These are phyloP conservation scores for Priocnemis perturbator DNA, from an alignment of 2,888 invertebrate genomes.

Conservation along the genomic window DNA sequence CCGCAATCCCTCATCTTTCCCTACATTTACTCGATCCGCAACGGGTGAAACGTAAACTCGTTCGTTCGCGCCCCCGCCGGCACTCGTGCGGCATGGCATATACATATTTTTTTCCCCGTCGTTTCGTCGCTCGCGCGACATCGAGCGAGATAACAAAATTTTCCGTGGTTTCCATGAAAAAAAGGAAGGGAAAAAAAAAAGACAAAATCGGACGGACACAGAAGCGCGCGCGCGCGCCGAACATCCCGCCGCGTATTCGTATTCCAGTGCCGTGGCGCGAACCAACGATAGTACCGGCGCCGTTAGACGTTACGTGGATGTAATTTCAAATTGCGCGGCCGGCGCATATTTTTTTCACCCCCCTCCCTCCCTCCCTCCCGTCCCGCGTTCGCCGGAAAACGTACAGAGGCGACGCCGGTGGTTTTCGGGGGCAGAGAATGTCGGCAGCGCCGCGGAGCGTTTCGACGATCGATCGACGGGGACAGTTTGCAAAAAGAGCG, in stretches of 20 bases:
- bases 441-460: too few species aligned
- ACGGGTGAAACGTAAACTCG: slow-evolving; percentile 66
- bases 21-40: slow-evolving; percentile 67
- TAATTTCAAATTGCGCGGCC: slow-evolving; percentile 6
- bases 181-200: too few species aligned
- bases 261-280: slow-evolving; percentile 20
- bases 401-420: too few species aligned
- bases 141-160: slow-evolving; percentile 58
- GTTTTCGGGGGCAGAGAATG: too few species aligned
- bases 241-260: slow-evolving; percentile 26
- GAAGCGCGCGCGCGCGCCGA: slow-evolving; percentile 1
- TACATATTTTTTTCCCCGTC: slow-evolving; percentile 35
- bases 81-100: slow-evolving; percentile 5
- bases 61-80: slow-evolving; percentile 52
- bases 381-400: too few species aligned
- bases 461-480: too few species aligned
- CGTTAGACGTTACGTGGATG: slow-evolving; percentile 23
- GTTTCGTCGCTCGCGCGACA: slow-evolving; percentile 45
- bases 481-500: too few species aligned
- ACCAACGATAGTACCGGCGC: slow-evolving; percentile 45
- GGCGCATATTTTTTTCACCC: too few species aligned
- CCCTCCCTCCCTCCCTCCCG: too few species aligned
- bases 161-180: slow-evolving; percentile 36
- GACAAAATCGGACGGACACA: too few species aligned
- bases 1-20: slow-evolving; percentile 69